Percentiles rank a stretch among this genome's conserved stretches.
Evolutionary conservation across 2,113 vertebrate species (phyloP).

Genomic region (Corydoras maculifer): DNA sequence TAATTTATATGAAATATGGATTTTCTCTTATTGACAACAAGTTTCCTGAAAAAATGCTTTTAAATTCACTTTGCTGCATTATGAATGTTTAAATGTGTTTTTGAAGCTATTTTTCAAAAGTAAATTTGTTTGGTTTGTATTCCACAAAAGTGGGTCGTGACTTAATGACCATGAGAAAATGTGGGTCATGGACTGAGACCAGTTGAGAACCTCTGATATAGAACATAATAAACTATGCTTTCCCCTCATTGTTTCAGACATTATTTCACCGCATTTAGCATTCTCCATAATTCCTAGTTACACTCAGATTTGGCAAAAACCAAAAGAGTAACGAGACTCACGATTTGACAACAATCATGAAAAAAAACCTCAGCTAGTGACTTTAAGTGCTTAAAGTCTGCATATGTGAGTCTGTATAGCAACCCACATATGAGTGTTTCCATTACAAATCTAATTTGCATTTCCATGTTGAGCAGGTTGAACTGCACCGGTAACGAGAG

Average conservation of each 20-base stretch:
- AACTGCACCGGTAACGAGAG: slow-evolving; percentile 34
- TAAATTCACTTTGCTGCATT: no score
- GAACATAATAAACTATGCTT: slow-evolving; percentile 46
- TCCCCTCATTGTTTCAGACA: slow-evolving; percentile 41
- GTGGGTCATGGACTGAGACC: no score
- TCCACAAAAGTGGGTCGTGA: no score
- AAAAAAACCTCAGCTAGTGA: slow-evolving; percentile 4
- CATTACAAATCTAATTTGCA: slow-evolving; percentile 25
- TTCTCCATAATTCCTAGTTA: neutral
- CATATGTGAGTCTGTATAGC: slow-evolving; percentile 7
- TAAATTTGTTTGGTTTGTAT: no score
- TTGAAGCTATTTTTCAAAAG: no score
- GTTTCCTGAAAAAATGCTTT: no score
- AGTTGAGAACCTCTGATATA: slow-evolving; percentile 28
- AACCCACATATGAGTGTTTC: slow-evolving; percentile 6
- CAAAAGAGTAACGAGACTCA: neutral
- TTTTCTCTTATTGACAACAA: no score
- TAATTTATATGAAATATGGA: no score
- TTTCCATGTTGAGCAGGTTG: slow-evolving; percentile 21
- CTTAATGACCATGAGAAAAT: no score
- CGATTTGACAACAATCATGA: slow-evolving; percentile 12
- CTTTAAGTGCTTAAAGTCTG: slow-evolving; percentile 27
- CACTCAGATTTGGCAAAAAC: neutral
- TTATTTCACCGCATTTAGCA: neutral
- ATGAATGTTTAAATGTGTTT: no score